Evolutionary conservation across 2,797 vertebrate genomes (phyloP), one percentile per base, ranked within the genome.

Genomic region (Anguilla anguilla): DNA sequence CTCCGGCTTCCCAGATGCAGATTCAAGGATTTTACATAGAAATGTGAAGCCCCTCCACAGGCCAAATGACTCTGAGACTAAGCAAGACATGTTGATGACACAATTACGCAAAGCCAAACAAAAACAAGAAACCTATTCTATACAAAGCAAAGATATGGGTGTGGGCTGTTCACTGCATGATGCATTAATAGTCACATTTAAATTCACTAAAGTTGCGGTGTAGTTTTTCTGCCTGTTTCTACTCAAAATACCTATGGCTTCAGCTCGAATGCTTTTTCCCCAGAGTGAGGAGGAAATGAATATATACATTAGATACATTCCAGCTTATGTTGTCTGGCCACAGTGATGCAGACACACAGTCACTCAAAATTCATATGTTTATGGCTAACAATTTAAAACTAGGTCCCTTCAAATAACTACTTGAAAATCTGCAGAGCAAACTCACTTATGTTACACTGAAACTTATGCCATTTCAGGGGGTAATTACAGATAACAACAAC

Each of bases 221-320:
- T 3, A 43, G 3, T 43, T 19, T 77, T 10, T 1, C 28, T 74
- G 69, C 28, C 69, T 39, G 35, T 43, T 39, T 17, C 72, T 19
- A 77, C 72, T 77, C 72, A 77, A 77, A 39, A 77, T 77, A 43
- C 72, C 35, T 77, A 6, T 77, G 72, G 35, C 72, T 49, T 49
- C 79, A 46, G 22, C 79, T 51, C 19, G n/a, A 82, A 82, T 82
- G 17, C 22, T 9, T 82, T 82, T 51, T 51, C 79, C 43, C 43
- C 43, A n/a, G 17, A 25, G 79, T 51, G 19, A 31, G 19, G 43
- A 49, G 43, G 31, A 19, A 77, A 77, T 43, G 15, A 39, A 77
- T 15, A 67, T 64, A 22, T 39, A 77, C 19, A 53, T 53, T 53
- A 53, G 0, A 77, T 19, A 17, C 31, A 77, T 77, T 77, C 35